phyloP scores from a whole-genome alignment of 2,888 invertebrate species.

The Athalia rosae region DNA sequence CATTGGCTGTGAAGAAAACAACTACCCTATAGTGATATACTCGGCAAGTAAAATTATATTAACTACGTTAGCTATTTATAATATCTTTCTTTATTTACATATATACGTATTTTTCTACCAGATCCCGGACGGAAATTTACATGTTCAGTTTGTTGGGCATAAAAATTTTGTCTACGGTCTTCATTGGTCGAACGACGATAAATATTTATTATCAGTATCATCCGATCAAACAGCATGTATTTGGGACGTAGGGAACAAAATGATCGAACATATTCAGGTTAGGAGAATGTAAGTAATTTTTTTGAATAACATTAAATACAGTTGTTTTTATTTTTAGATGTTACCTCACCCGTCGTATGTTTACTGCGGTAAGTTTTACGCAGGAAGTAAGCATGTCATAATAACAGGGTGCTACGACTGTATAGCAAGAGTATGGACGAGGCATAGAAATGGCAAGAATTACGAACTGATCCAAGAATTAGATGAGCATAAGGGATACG shows the following conservation, averaged over 20 bases:
- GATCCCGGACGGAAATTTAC: constrained; percentile 73
- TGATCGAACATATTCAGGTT: constrained; percentile 71
- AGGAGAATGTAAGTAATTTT: constrained; percentile 38
- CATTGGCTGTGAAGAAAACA: constrained; percentile 74
- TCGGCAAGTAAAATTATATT: constrained; percentile 70
- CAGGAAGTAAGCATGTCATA: constrained; percentile 73
- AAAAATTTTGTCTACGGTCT: constrained; percentile 81
- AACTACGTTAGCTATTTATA: not conserved
- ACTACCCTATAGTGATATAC: constrained; percentile 75
- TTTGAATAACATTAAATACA: not conserved
- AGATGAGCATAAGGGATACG: constrained; percentile 77
- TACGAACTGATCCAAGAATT: constrained; percentile 75
- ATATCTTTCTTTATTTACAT: constrained; percentile 4
- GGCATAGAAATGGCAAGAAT: constrained; percentile 52
- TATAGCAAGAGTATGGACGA: constrained; percentile 79
- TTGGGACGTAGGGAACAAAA: constrained; percentile 75
- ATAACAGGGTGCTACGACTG: constrained; percentile 81
- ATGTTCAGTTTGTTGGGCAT: constrained; percentile 76
- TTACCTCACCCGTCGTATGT: constrained; percentile 83
- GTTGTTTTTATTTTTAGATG: constrained; percentile 68
- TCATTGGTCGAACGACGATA: constrained; percentile 78
- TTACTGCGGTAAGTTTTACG: constrained; percentile 79
- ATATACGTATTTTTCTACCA: constrained; percentile 53
- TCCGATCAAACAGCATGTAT: constrained; percentile 80
- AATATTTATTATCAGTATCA: constrained; percentile 78